Evolutionary conservation across 2,113 vertebrate species (phyloP).

Genomic region (Aegithalos caudatus): DNA sequence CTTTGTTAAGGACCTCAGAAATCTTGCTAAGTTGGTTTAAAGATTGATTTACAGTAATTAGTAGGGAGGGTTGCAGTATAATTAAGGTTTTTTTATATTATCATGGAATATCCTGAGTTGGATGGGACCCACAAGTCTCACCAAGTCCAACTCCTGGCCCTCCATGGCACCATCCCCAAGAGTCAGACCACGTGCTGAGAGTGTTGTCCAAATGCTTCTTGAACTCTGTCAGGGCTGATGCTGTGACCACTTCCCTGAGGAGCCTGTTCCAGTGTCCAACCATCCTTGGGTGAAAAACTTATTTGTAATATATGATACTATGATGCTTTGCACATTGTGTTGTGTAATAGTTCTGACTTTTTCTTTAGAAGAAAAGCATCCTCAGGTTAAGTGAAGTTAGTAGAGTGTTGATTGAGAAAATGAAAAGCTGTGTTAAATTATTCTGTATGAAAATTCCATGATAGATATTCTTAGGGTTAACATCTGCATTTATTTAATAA

Average conservation of each 20-base stretch:
- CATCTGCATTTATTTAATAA: not conserved
- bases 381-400: not conserved
- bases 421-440: not conserved
- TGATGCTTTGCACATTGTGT: not conserved
- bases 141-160: not conserved
- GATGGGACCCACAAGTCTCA: not conserved
- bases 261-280: not conserved
- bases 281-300: not conserved
- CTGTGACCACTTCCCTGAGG: not conserved
- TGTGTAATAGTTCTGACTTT: not conserved
- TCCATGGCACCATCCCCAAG: too few relatives aligned
- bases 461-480: not conserved
- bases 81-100: not conserved
- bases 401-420: not conserved
- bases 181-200: too few relatives aligned
- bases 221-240: not conserved
- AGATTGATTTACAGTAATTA: not conserved
- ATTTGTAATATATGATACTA: not conserved
- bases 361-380: not conserved
- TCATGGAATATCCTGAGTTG: not conserved
- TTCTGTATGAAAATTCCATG: not conserved
- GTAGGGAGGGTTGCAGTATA: not conserved
- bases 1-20: not conserved
- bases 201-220: accelerated
- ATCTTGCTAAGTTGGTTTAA: not conserved